Conservation (phyloP, 2,113 vertebrate species). For the Probosciger aterrimus region DNA sequence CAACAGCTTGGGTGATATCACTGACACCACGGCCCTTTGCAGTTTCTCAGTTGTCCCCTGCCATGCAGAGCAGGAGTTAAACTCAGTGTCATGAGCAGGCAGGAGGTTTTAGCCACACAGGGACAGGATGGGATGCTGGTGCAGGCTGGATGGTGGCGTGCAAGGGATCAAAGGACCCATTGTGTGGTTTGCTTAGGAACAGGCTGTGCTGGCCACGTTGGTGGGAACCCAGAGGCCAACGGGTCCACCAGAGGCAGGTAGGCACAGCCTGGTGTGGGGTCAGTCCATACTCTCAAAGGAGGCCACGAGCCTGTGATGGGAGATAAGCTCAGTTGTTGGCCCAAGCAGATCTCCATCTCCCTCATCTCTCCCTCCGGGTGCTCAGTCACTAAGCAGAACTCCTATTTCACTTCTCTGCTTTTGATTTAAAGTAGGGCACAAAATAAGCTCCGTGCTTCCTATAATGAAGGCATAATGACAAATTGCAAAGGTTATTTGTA, state of each 20-base stretch:
- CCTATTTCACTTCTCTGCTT: background rate
- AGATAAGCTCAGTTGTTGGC: background rate
- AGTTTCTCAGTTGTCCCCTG: background rate
- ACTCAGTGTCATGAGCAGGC: rapidly evolving
- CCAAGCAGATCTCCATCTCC: background rate
- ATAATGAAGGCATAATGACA: background rate
- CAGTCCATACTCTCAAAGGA: background rate
- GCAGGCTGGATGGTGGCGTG: background rate
- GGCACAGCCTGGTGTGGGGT: background rate
- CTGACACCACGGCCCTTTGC: background rate
- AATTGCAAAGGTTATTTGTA: background rate
- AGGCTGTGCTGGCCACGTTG: background rate
- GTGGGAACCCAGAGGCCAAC: background rate
- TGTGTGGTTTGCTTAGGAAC: background rate
- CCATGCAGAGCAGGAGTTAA: background rate
- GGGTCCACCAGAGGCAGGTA: background rate
- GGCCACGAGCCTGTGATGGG: rapidly evolving
- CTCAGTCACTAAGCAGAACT: background rate
- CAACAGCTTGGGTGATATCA: background rate
- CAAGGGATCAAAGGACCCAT: background rate
- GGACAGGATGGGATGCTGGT: background rate
- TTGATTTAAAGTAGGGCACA: background rate
- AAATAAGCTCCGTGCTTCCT: background rate
- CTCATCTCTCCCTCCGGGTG: background rate
- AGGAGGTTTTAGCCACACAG: background rate